A percentile compares a stretch with the other conserved stretches of the same genome.
These are phyloP conservation scores for Dromius quadrimaculatus DNA, from an alignment of 2,888 invertebrate species.

Conservation along the genomic window DNA sequence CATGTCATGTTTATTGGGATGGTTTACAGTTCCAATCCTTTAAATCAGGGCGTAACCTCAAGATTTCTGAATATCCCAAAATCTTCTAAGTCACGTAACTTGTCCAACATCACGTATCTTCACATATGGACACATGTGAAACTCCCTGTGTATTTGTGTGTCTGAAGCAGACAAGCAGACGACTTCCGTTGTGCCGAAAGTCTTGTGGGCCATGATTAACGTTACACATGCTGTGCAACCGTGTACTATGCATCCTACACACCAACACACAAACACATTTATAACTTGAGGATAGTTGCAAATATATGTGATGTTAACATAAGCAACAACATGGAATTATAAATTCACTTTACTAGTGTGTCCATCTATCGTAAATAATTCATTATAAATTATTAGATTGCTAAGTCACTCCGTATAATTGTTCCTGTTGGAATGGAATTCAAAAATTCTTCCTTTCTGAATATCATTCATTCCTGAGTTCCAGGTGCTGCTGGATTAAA, in stretches of 20 bases:
- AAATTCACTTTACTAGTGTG: too few species aligned
- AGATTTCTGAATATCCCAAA: background rate
- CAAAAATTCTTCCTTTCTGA: too few species aligned
- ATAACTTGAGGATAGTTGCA: background rate
- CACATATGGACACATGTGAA: background rate
- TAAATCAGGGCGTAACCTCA: background rate
- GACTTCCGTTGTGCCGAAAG: conserved; percentile 3
- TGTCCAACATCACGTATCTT: background rate
- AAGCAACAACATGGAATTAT: too few species aligned
- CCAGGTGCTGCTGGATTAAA: too few species aligned
- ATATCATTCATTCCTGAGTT: too few species aligned
- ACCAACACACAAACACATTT: background rate
- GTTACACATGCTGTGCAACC: conserved; percentile 23
- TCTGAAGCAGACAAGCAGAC: background rate
- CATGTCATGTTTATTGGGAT: too few species aligned
- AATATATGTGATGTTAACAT: too few species aligned
- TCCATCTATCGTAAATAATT: too few species aligned
- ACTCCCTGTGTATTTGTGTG: background rate
- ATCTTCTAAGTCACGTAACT: background rate
- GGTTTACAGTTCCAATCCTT: background rate
- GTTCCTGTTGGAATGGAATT: too few species aligned
- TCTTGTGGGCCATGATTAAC: conserved; percentile 8
- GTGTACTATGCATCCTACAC: background rate
- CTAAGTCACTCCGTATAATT: too few species aligned
- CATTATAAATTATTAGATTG: too few species aligned